Evolutionary conservation across 2,113 vertebrate genomes (phyloP).

Genomic region (Todiramphus saurophagus): DNA sequence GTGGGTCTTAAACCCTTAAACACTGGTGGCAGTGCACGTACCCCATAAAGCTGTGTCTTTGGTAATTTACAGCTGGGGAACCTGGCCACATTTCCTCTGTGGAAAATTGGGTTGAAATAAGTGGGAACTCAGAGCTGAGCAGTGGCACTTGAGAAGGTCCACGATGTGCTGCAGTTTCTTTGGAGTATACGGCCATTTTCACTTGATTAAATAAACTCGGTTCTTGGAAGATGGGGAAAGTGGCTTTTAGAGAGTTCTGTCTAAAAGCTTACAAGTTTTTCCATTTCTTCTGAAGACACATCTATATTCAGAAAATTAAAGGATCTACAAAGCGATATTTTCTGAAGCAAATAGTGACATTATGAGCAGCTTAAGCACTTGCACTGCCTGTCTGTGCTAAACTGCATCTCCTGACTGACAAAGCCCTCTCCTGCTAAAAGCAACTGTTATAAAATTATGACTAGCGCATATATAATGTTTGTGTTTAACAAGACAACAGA

Average conservation of each 20-base stretch:
- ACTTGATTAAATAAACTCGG: background rate
- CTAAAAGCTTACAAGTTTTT: slow-evolving; percentile 54
- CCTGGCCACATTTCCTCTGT: background rate
- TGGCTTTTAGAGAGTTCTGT: background rate
- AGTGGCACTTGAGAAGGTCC: slow-evolving; percentile 36
- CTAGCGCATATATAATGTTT: slow-evolving; percentile 74
- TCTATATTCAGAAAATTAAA: slow-evolving; percentile 40
- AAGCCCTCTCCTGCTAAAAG: slow-evolving; percentile 71
- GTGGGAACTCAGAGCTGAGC: slow-evolving; percentile 15
- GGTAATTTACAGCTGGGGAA: background rate
- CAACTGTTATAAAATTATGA: slow-evolving; percentile 75
- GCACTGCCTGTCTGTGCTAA: slow-evolving; percentile 35
- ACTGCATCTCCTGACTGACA: slow-evolving; percentile 69
- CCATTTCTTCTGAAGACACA: slow-evolving; percentile 61
- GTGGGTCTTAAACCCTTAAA: slow-evolving; percentile 42
- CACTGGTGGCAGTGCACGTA: accelerated
- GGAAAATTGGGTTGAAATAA: slow-evolving; percentile 23
- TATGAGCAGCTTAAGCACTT: slow-evolving; percentile 64
- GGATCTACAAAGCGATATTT: slow-evolving; percentile 52
- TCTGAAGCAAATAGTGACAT: slow-evolving; percentile 57
- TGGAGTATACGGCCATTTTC: background rate
- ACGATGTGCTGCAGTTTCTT: background rate
- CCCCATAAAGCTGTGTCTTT: background rate
- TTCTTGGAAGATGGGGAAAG: background rate
- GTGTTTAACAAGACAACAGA: slow-evolving; percentile 82